A percentile compares a stretch with the other conserved stretches of the same genome.
phyloP scores from a whole-genome alignment of 1,140 invertebrate genomes.

The Mylabris phalerata region DNA sequence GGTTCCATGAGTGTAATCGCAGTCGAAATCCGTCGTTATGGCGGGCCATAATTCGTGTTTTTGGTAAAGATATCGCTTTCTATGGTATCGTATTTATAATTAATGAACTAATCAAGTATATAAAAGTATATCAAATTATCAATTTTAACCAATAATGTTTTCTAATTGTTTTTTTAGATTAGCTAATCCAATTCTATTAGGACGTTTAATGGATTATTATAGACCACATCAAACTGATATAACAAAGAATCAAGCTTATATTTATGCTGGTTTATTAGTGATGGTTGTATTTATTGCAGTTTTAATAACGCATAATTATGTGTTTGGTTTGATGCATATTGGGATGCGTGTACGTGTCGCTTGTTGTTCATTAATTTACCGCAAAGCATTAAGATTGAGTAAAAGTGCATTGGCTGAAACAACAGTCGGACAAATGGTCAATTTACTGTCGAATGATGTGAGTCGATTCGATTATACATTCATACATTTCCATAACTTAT shows the following conservation, averaged over 20 bases:
- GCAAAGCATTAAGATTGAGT: conserved; percentile 37
- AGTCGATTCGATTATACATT: conserved; percentile 60
- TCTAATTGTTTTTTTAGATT: conserved; percentile 11
- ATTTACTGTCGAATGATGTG: conserved; percentile 83
- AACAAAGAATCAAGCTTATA: conserved; percentile 48
- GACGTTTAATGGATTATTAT: conserved; percentile 22
- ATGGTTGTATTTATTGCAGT: conserved; percentile 61
- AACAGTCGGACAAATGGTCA: conserved; percentile 80
- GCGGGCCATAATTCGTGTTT: background rate
- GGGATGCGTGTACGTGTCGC: conserved; percentile 51
- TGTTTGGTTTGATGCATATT: conserved; percentile 54
- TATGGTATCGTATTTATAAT: background rate
- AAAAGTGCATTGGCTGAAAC: conserved; percentile 57
- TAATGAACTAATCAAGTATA: too few relatives aligned
- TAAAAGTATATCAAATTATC: too few relatives aligned
- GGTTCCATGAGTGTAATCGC: background rate
- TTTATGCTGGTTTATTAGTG: conserved; percentile 61
- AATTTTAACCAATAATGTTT: too few relatives aligned
- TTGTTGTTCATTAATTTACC: conserved; percentile 46
- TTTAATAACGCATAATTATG: conserved; percentile 62
- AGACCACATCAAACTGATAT: conserved; percentile 6
- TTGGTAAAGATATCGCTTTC: conserved; percentile 1
- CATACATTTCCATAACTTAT: conserved; percentile 64
- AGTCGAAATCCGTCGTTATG: conserved; percentile 4
- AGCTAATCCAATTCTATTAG: conserved; percentile 16